phyloP scores from a whole-genome alignment of 2,888 invertebrate species.

The Entomobrya proxima region DNA sequence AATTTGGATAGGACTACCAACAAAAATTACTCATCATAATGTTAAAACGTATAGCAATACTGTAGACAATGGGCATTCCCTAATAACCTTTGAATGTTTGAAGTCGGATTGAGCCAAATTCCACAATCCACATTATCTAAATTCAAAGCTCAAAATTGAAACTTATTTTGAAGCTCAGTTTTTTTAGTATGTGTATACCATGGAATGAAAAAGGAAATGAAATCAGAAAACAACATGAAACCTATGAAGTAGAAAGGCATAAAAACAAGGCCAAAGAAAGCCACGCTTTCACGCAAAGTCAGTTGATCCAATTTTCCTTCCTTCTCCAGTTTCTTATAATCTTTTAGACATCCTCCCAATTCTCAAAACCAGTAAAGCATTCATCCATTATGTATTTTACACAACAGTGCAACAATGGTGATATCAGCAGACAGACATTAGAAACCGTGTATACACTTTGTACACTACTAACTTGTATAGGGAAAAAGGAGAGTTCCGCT shows the following conservation, averaged over 20 bases:
- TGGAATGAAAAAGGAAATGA: not conserved
- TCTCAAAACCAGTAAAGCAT: not conserved
- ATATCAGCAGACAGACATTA: not conserved
- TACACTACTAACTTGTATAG: not conserved
- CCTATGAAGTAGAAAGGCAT: not conserved
- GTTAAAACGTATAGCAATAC: too few species aligned
- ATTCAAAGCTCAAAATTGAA: too few species aligned
- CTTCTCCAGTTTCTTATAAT: conserved; percentile 1
- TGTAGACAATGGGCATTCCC: too few species aligned
- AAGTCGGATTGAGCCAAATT: too few species aligned
- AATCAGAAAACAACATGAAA: not conserved
- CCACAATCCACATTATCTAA: too few species aligned
- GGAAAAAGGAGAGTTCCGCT: conserved; percentile 4
- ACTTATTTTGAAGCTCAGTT: too few species aligned
- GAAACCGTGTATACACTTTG: not conserved
- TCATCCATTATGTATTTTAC: conserved; percentile 27
- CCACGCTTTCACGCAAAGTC: not conserved
- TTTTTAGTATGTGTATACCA: too few species aligned
- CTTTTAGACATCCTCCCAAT: not conserved
- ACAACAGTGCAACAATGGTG: not conserved
- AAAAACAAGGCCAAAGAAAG: not conserved
- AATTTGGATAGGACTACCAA: too few species aligned
- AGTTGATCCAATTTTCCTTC: conserved; percentile 40
- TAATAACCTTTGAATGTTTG: not conserved
- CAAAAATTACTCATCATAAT: too few species aligned